Conservation (phyloP, 1,140 invertebrate species). For the Drosophila lini region DNA sequence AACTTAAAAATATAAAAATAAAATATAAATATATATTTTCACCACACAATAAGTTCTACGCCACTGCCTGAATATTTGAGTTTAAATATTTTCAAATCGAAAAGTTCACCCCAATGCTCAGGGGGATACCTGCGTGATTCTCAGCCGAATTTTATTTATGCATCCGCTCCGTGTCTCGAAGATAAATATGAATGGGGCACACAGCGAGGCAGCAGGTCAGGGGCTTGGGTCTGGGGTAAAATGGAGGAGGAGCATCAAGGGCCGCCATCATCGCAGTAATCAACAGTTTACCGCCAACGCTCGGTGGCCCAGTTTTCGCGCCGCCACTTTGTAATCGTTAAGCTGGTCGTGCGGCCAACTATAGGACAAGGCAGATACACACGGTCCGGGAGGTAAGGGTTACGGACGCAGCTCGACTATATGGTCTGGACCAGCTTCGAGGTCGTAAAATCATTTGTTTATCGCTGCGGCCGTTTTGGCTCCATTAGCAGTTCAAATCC, state of each 20-base stretch:
- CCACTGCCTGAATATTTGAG: not conserved
- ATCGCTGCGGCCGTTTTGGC: conserved; percentile 60
- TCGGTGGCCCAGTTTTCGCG: conserved; percentile 54
- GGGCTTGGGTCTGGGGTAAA: not conserved
- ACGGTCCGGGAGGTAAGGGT: not conserved
- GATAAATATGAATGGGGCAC: conserved; percentile 6
- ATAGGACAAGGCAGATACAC: not conserved
- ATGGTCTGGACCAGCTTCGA: conserved; percentile 11
- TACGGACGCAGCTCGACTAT: not conserved
- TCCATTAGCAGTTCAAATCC: conserved; percentile 74
- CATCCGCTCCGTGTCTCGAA: conserved; percentile 3
- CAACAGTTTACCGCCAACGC: conserved; percentile 64
- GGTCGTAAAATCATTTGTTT: conserved; percentile 77
- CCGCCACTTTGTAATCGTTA: conserved; percentile 73
- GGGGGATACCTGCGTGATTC: not conserved
- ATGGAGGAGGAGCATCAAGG: conserved; percentile 16
- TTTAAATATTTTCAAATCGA: not conserved
- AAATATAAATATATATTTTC: not conserved
- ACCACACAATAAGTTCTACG: not conserved
- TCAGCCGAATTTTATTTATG: conserved; percentile 24
- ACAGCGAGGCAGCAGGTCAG: conserved; percentile 1
- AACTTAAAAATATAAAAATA: too few species aligned
- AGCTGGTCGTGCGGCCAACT: conserved; percentile 32
- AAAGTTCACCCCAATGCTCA: not conserved
- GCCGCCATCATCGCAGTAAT: conserved; percentile 58